Conservation (phyloP, 2,113 vertebrate genomes). For the Hypanus sabinus region DNA sequence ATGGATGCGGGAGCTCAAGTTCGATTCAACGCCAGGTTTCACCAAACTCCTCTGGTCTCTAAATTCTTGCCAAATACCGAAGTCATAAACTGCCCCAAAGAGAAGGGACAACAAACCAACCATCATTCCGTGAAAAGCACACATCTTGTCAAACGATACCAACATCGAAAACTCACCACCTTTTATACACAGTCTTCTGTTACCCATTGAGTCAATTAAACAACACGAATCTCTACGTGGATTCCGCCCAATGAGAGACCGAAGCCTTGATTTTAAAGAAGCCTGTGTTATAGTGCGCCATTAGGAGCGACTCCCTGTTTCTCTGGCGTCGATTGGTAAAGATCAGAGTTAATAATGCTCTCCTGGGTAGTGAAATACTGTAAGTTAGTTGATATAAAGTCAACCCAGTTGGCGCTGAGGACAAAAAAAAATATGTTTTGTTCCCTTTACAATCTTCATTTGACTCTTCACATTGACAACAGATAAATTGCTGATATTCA, state of each 20-base stretch:
- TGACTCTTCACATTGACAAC: no score
- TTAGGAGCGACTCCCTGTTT: not conserved
- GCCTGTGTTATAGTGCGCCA: not conserved
- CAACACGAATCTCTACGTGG: not conserved
- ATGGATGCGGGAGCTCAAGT: not conserved
- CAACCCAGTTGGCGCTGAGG: no score
- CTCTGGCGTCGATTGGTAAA: no score
- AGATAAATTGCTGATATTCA: no score
- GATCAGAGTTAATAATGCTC: no score
- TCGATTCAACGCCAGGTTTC: not conserved
- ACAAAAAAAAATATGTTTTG: no score
- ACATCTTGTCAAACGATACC: not conserved
- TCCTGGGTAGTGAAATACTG: no score
- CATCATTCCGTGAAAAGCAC: no score
- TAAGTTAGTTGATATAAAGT: no score
- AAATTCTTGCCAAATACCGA: no score
- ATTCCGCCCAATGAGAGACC: not conserved
- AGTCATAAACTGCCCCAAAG: not conserved
- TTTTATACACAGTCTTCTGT: not conserved
- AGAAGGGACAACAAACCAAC: not conserved
- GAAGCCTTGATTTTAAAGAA: not conserved
- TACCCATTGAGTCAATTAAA: not conserved
- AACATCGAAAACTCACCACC: not conserved
- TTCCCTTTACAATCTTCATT: no score
- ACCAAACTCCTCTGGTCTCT: no score